phyloP scores from a whole-genome alignment of 2,113 vertebrate genomes.

The Conger conger region DNA sequence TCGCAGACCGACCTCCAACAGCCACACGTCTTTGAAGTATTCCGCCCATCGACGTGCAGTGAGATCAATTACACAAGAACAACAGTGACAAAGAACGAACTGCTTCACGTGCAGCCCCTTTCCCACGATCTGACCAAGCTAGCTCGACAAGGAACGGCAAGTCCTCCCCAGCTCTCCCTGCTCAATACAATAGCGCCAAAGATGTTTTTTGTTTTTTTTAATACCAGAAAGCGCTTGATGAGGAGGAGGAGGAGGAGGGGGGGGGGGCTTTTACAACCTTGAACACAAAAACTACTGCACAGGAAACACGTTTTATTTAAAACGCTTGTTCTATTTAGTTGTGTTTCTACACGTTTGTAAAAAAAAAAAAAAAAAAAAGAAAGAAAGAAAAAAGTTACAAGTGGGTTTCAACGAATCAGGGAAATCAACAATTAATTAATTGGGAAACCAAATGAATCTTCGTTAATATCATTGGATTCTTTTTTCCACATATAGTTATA shows the following conservation, averaged over 20 bases:
- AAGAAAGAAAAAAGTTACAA: too few relatives aligned
- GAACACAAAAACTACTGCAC: conserved; percentile 17
- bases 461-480: neutral
- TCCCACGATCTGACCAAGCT: conserved; percentile 78
- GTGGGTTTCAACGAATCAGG: neutral
- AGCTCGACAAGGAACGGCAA: conserved; percentile 57
- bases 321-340: neutral
- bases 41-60: conserved; percentile 67
- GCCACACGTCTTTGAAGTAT: conserved; percentile 77
- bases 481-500: neutral
- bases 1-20: conserved; percentile 70
- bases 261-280: conserved; percentile 26
- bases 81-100: conserved; percentile 74
- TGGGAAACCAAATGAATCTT: neutral
- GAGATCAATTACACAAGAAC: conserved; percentile 84
- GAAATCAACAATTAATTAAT: neutral
- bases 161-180: conserved; percentile 45
- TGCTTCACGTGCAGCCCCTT: conserved; percentile 76
- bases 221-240: neutral
- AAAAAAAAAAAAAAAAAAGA: too few relatives aligned
- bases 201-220: conserved; percentile 40
- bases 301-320: neutral
- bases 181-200: conserved; percentile 44
- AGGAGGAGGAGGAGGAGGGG: neutral
- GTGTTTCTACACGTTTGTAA: neutral